Percentiles rank a stretch among this genome's conserved stretches.
phyloP scores from a whole-genome alignment of 2,888 invertebrate species.

The Oligia latruncula region DNA sequence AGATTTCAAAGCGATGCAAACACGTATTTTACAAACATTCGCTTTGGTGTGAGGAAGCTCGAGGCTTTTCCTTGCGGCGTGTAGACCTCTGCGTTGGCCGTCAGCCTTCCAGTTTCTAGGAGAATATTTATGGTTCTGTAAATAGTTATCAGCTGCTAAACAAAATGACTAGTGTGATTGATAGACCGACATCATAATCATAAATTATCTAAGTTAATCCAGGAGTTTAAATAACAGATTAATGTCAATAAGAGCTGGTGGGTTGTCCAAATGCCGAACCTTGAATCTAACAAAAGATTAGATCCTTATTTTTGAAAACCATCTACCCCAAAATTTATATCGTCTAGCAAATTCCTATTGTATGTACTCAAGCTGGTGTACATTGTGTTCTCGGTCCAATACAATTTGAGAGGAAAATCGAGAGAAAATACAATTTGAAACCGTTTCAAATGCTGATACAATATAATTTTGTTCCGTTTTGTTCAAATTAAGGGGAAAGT shows the following conservation, averaged over 20 bases:
- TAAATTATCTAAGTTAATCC: not conserved
- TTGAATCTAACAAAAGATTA: no score
- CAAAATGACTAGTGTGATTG: not conserved
- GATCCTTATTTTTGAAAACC: not conserved
- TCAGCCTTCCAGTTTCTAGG: not conserved
- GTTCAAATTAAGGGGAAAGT: conserved; percentile 12
- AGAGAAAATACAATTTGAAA: conserved; percentile 12
- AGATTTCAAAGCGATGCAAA: not conserved
- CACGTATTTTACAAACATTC: not conserved
- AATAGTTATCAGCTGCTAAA: not conserved
- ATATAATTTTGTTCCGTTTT: conserved; percentile 3
- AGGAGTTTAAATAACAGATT: not conserved
- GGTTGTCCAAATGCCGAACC: not conserved
- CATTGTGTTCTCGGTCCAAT: conserved; percentile 30
- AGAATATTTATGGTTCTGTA: no score
- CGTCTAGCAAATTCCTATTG: conserved; percentile 14
- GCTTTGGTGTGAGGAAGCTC: not conserved
- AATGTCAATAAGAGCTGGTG: not conserved
- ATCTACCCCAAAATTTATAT: conserved; percentile 26
- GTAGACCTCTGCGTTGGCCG: not conserved
- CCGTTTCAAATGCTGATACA: conserved; percentile 21
- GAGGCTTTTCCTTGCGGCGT: not conserved
- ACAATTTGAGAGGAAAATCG: conserved; percentile 17
- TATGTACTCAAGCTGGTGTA: conserved; percentile 19
- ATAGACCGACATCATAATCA: not conserved